Evolutionary conservation across 2,888 invertebrate genomes (phyloP).

Genomic region (Slavum lentiscoides): DNA sequence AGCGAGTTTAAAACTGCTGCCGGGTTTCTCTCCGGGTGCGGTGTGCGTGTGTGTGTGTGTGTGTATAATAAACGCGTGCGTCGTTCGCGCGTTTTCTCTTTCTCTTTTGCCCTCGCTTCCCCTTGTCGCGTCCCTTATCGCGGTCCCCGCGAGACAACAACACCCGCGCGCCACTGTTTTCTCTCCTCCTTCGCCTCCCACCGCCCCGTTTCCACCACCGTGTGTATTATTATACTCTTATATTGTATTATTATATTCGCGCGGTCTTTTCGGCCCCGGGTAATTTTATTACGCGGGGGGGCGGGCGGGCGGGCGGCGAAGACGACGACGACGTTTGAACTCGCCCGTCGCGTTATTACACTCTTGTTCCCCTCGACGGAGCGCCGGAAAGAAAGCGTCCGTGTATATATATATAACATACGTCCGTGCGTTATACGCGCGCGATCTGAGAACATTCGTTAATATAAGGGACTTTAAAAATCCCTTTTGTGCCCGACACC

Average conservation of each 20-base stretch:
- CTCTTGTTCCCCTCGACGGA: too few relatives aligned
- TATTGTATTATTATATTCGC: constrained; percentile 4
- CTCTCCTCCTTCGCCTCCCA: background rate
- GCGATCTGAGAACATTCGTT: too few relatives aligned
- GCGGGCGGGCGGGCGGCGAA: too few relatives aligned
- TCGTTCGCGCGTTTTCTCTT: background rate
- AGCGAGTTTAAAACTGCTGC: constrained; percentile 50
- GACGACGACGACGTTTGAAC: constrained; percentile 44
- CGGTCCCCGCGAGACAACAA: too few relatives aligned
- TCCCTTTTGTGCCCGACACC: too few relatives aligned
- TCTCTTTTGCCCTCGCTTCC: background rate
- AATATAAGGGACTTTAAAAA: too few relatives aligned
- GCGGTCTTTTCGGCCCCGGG: constrained; percentile 23
- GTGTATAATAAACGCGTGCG: too few relatives aligned
- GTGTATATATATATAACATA: too few relatives aligned
- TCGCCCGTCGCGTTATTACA: background rate
- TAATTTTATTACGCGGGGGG: constrained; percentile 22
- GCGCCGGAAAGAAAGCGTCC: background rate
- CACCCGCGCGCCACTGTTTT: background rate
- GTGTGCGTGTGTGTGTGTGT: too few relatives aligned
- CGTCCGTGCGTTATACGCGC: too few relatives aligned
- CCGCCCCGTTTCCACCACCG: background rate
- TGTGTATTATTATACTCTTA: too few relatives aligned
- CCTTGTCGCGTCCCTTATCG: background rate
- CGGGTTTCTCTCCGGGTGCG: background rate